Conservation (phyloP, 2,888 invertebrate species). For the Thecophora atra region DNA sequence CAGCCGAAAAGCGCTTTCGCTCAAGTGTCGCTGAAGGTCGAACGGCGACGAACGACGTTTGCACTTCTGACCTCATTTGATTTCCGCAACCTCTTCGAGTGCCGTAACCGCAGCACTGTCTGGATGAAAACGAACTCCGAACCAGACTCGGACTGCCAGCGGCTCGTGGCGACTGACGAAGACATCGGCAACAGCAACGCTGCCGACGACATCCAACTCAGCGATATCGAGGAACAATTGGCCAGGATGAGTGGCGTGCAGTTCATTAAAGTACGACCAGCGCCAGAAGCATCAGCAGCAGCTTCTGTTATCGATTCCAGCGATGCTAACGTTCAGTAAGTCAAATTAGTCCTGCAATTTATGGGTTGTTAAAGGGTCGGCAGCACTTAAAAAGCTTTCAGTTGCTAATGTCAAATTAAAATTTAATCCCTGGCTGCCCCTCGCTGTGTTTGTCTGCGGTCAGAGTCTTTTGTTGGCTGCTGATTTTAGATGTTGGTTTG, state of each 20-base stretch:
- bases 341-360: slow-evolving; percentile 17
- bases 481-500: not conserved
- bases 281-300: slow-evolving; percentile 18
- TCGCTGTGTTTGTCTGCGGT: not conserved
- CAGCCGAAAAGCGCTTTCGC: not conserved
- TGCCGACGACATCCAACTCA: slow-evolving; percentile 60
- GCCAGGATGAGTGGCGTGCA: slow-evolving; percentile 52
- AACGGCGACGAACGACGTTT: not conserved
- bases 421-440: not conserved
- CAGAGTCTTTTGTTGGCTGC: not conserved
- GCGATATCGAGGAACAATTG: slow-evolving; percentile 65
- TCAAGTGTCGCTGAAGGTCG: not conserved
- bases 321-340: slow-evolving; percentile 28
- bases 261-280: slow-evolving; percentile 4
- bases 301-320: slow-evolving; percentile 8
- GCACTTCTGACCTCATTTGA: slow-evolving; percentile 48
- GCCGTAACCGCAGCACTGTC: slow-evolving; percentile 62
- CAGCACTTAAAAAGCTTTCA: not conserved
- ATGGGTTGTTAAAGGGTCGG: not conserved
- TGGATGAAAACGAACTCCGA: slow-evolving; percentile 56
- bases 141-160: slow-evolving; percentile 8
- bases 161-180: not conserved
- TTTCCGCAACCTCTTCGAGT: slow-evolving; percentile 60
- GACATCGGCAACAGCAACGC: no score
- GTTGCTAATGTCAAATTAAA: not conserved